Conservation (phyloP, 2,113 vertebrate genomes). For the Brachyistius frenatus region DNA sequence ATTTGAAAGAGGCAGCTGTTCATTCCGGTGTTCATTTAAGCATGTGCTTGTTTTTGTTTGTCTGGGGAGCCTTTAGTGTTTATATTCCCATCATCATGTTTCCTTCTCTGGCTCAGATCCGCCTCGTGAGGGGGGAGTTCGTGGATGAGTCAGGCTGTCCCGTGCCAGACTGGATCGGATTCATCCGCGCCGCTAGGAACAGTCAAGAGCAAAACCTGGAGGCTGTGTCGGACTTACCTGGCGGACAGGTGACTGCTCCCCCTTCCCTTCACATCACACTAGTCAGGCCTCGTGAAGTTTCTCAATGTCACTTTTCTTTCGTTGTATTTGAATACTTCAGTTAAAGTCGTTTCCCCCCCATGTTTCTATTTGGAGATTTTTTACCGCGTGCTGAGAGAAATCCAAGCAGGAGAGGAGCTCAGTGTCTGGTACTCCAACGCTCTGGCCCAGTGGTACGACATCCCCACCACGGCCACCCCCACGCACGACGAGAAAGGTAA, state of each 20-base stretch:
- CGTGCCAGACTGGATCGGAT: conserved; percentile 94
- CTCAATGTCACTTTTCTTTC: background rate
- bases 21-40: no score
- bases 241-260: conserved; percentile 91
- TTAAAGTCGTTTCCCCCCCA: background rate
- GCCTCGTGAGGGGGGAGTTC: conserved; percentile 92
- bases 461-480: conserved; percentile 94
- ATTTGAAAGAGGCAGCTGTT: no score
- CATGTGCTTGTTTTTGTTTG: background rate
- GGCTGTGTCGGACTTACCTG: conserved; percentile 94
- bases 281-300: background rate
- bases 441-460: conserved; percentile 96
- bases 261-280: background rate
- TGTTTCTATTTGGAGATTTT: conserved; percentile 86
- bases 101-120: conserved; percentile 83
- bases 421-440: conserved; percentile 96
- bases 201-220: conserved; percentile 96
- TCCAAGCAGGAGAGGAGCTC: conserved; percentile 95
- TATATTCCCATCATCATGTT: background rate
- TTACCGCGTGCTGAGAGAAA: conserved; percentile 92
- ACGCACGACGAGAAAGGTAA: conserved; percentile 99
- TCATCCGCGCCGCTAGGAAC: conserved; percentile 95
- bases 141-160: conserved; percentile 94
- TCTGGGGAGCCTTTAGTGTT: background rate
- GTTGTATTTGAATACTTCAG: background rate